These are phyloP conservation scores for Trichopoda pennipes DNA, from an alignment of 2,888 invertebrate genomes.

Conservation along the genomic window DNA sequence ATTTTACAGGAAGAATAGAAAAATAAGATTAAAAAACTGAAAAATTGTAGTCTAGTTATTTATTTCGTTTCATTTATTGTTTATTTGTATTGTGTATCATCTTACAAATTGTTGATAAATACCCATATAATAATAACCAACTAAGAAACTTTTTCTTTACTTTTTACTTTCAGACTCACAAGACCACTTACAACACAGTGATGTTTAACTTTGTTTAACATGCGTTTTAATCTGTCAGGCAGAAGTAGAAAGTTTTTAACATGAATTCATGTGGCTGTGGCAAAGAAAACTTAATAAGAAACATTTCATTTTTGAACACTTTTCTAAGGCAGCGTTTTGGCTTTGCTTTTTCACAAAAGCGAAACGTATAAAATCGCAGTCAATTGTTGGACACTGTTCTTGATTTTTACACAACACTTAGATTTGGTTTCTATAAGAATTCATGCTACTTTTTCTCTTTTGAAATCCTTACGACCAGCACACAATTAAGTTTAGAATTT, in stretches of 20 bases:
- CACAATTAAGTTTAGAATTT: too few species aligned
- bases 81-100: constrained; percentile 35
- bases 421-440: too few species aligned
- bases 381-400: too few species aligned
- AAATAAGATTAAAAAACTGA: not conserved
- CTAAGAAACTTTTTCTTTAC: constrained; percentile 36
- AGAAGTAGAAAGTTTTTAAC: not conserved
- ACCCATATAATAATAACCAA: constrained; percentile 45
- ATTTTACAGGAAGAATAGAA: not conserved
- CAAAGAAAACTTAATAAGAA: too few species aligned
- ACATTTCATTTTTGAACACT: too few species aligned
- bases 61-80: constrained; percentile 20
- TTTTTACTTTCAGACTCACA: not conserved
- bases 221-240: not conserved
- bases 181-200: not conserved
- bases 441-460: too few species aligned
- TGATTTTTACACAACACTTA: too few species aligned
- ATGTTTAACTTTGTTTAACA: constrained; percentile 28
- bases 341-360: too few species aligned
- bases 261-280: not conserved
- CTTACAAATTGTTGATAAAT: constrained; percentile 61
- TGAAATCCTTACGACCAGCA: too few species aligned
- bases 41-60: not conserved
- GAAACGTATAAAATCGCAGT: too few species aligned
- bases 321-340: not conserved